Base-by-base conservation (phyloP, 2,113 vertebrate genomes). In the Nibea coibor region DNA sequence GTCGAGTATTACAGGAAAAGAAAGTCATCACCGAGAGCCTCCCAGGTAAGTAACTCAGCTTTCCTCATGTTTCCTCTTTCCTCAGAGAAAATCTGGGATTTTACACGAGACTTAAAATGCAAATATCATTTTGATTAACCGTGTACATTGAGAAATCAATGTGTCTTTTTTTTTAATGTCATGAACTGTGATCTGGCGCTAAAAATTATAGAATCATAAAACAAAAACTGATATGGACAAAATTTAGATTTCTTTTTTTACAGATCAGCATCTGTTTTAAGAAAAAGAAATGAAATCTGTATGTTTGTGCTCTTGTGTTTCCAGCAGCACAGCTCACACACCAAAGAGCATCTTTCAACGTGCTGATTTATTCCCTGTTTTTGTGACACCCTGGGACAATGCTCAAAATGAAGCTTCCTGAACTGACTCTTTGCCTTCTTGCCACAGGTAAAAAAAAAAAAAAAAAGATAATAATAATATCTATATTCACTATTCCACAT, bases 1-100 rank as follows among this genome's bases (percentile, higher is more conserved):
- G 1, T 4, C 26, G 9, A 12, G 22, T 48, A 31, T 69, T 61
- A 65, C 57, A 0, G 35, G 28, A 47, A 74, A 22, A 35, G 58
- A 24, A n/a, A 81, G 24, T n/a, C 5, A 54, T 83, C 26, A 20
- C 2, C 57, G n/a, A 43, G 61, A 83, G 17, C 42, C 56, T 50
- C n/a, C 24, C 72, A 82, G 86, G 90, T 90, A 42, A 85, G 90
- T 72, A 4, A 22, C 57, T 1, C 35, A 12, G 17, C 71, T 75
- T 42, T 28, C 2, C 22, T 69, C 11, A 3, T 7, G 6, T 43
- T 42, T 15, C 28, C 1, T 10, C 22, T 58, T 10, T 26, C 24
- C 24, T 26, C 28, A 6, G 9, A 28, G 15, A 14, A 43, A 19
- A 54, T 20, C 28, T 39, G 3, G 20, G 39, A 4, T 47, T 35